Percentiles rank a stretch among this genome's conserved stretches.
phyloP scores from a whole-genome alignment of 2,113 vertebrate genomes.

The Eudyptes chrysolophus region DNA sequence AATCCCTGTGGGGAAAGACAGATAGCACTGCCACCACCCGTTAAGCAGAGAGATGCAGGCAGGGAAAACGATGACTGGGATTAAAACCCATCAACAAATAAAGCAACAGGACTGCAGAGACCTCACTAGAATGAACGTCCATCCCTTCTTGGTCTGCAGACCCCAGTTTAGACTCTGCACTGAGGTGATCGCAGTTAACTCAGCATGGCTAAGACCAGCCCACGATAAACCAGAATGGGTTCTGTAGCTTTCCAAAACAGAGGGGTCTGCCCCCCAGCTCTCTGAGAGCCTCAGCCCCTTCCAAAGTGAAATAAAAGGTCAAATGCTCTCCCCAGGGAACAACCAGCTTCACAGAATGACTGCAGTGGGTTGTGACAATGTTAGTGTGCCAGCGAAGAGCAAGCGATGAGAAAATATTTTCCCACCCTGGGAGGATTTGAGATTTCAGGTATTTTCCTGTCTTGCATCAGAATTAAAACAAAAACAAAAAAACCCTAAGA shows the following conservation, averaged over 20 bases:
- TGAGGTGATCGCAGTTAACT: not conserved
- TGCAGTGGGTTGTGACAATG: not conserved
- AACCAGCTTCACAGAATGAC: not conserved
- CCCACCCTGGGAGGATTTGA: not conserved
- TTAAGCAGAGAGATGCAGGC: not conserved
- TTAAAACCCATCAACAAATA: not conserved
- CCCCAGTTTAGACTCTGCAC: not conserved
- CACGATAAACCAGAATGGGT: not conserved
- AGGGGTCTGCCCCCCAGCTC: not conserved
- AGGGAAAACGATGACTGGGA: not conserved
- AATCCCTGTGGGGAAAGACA: conserved; percentile 76
- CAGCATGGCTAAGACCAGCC: not conserved
- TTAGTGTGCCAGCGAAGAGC: not conserved
- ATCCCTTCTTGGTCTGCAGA: not conserved
- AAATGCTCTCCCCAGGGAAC: not conserved
- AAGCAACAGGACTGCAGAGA: not conserved
- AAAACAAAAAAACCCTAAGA: not conserved
- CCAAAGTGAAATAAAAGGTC: not conserved
- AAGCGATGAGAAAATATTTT: not conserved
- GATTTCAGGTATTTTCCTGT: not conserved
- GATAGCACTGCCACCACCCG: not conserved
- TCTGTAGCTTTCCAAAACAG: not conserved
- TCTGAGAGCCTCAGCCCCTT: not conserved
- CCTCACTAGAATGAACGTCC: not conserved
- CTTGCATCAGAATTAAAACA: not conserved